Conservation (phyloP, 1,140 invertebrate species). For the Brachystomella parvula region DNA sequence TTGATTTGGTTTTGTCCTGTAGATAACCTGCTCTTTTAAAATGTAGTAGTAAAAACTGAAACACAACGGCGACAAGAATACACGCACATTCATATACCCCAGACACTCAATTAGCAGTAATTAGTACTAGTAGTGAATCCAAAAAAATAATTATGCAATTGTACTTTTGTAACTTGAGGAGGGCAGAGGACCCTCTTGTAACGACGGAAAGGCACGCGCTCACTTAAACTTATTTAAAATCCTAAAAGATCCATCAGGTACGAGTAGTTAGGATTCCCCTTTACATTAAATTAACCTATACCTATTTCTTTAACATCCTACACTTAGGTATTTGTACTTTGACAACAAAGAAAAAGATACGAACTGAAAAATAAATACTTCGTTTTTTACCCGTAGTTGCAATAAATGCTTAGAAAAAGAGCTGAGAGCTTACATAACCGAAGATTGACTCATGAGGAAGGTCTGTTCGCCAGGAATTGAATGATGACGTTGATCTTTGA, state of each 20-base stretch:
- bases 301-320: neutral
- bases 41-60: neutral
- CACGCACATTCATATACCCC: neutral
- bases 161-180: neutral
- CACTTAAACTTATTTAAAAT: neutral
- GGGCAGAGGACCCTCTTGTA: too few species aligned
- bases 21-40: neutral
- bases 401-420: too few species aligned
- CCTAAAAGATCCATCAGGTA: slow-evolving; percentile 5
- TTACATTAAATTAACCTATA: too few species aligned
- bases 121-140: neutral
- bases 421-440: too few species aligned
- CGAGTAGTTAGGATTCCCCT: slow-evolving; percentile 1
- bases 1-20: neutral
- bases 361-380: slow-evolving; percentile 6
- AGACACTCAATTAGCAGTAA: neutral
- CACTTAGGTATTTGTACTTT: neutral
- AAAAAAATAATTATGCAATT: neutral
- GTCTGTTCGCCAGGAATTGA: too few species aligned
- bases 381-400: slow-evolving; percentile 7
- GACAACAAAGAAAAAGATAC: neutral
- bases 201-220: too few species aligned
- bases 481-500: too few species aligned
- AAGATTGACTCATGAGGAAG: too few species aligned
- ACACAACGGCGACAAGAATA: neutral